phyloP scores from a whole-genome alignment of 2,797 vertebrate species.

The Sparus aurata region DNA sequence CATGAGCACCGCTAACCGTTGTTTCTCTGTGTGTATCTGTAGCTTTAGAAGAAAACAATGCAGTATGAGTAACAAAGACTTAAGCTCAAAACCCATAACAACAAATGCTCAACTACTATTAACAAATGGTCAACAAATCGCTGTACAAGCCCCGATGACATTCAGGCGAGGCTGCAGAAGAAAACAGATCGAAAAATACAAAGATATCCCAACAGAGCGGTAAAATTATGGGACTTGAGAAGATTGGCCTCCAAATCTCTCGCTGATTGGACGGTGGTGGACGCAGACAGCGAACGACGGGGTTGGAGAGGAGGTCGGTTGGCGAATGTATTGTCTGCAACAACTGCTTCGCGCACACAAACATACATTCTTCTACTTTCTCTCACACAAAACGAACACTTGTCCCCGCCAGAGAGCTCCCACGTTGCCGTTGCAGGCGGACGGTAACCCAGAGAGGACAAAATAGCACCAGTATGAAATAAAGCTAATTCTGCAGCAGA shows the following conservation, averaged over 20 bases:
- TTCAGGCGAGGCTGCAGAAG: constrained; percentile 54
- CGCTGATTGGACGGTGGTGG: constrained; percentile 39
- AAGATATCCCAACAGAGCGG: constrained; percentile 52
- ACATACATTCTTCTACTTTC: neutral
- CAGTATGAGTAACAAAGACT: constrained; percentile 44
- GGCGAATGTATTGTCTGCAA: constrained; percentile 65
- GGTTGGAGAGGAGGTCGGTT: constrained; percentile 30
- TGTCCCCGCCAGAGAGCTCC: constrained; percentile 47
- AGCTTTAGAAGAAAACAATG: constrained; percentile 46
- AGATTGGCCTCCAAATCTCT: constrained; percentile 39
- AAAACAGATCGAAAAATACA: constrained; percentile 56
- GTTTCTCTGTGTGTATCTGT: constrained; percentile 48
- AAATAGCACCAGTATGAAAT: constrained; percentile 84
- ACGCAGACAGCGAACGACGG: constrained; percentile 15
- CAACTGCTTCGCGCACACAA: constrained; percentile 41
- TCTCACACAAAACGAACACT: constrained; percentile 47
- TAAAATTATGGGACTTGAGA: constrained; percentile 47
- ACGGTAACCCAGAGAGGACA: constrained; percentile 65
- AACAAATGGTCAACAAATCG: constrained; percentile 49
- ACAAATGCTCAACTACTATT: constrained; percentile 46
- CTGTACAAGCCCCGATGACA: constrained; percentile 49
- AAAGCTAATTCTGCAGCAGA: constrained; percentile 80
- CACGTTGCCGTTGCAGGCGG: constrained; percentile 55
- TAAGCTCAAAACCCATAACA: constrained; percentile 45
- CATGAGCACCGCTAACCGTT: constrained; percentile 1